Base-by-base conservation (phyloP, 2,113 vertebrate genomes). In the Synodontis membranacea region DNA sequence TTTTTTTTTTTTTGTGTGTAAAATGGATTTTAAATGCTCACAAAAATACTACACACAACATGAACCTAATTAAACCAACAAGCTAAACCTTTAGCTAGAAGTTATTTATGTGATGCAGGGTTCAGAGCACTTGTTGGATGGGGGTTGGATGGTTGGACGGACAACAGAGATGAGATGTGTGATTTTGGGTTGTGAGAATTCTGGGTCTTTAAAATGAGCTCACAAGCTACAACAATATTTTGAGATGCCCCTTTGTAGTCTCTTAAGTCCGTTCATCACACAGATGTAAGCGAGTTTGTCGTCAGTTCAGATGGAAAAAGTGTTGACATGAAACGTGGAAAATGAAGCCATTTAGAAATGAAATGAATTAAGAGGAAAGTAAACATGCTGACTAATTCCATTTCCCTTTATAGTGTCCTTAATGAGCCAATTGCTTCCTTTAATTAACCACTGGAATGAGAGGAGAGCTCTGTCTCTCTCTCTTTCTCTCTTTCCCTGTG, bases 311-410 rank as follows among this genome's bases (percentile, higher is more conserved):
- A 14, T 42, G 78, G 34, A 80, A 54, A 50, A 54, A 58, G 52
- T 1, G 19, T 5, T 15, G 34, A 58, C 52, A 58, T 42, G 34
- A 58, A 80, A 80, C 21, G 5, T 58, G 34, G 52, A 42, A 58
- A 80, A 58, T 56, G 19, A 80, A 58, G 78, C 58, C 52, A 28
- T 42, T 58, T 80, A 8, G 12, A 80, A 80, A 42, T 80, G 11
- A 80, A 58, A 58, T 80, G 54, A 80, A 80, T 80, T 80, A 80
- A 56, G 11, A 80, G 78, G 54, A 80, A 80, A 58, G 34, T 80
- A 80, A 80, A 80, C 52, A 58, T 9, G 0, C 31, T 39, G 78
- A 42, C 78, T 80, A 80, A 80, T 80, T 58, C 78, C 78, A 58
- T 58, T 80, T 80, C 78, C 78, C 34, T 58, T 11, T 58, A 2